Percentiles rank a stretch among this genome's conserved stretches.
Conservation (phyloP, 2,888 invertebrate genomes). For the Drosophila setosimentum region DNA sequence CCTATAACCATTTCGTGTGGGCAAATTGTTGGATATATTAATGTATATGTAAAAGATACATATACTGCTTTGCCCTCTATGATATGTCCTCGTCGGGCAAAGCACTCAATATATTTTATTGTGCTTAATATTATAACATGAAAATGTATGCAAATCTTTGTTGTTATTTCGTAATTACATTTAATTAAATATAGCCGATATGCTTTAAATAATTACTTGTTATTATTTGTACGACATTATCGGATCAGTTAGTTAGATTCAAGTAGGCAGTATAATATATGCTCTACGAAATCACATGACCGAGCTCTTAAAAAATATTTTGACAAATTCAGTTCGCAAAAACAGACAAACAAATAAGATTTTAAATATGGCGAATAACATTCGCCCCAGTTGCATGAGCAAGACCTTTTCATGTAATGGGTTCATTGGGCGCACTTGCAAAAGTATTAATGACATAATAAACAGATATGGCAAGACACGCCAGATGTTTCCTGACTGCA, state of each 20-base stretch:
- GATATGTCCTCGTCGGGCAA: background rate
- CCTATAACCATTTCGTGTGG: background rate
- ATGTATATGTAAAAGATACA: background rate
- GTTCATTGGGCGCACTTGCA: slow-evolving; percentile 6
- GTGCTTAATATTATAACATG: background rate
- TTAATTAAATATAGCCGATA: background rate
- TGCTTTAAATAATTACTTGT: background rate
- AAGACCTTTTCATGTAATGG: background rate
- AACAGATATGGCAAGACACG: slow-evolving; percentile 13
- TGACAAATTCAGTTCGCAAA: background rate
- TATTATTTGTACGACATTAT: background rate
- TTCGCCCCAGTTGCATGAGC: background rate
- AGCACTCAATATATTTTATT: background rate
- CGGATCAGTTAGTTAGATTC: background rate
- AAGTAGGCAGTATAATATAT: slow-evolving; percentile 18
- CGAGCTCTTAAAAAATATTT: background rate
- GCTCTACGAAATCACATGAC: background rate
- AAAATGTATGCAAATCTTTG: background rate
- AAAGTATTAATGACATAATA: slow-evolving; percentile 24
- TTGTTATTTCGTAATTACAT: slow-evolving; percentile 5
- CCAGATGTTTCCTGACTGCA: background rate
- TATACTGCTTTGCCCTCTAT: background rate
- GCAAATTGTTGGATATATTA: background rate
- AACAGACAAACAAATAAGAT: background rate
- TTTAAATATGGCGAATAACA: slow-evolving; percentile 5